Percentiles rank a stretch among this genome's conserved stretches.
These are phyloP conservation scores for Gallinago stenura DNA, from an alignment of 2,797 vertebrate species.

Conservation along the genomic window DNA sequence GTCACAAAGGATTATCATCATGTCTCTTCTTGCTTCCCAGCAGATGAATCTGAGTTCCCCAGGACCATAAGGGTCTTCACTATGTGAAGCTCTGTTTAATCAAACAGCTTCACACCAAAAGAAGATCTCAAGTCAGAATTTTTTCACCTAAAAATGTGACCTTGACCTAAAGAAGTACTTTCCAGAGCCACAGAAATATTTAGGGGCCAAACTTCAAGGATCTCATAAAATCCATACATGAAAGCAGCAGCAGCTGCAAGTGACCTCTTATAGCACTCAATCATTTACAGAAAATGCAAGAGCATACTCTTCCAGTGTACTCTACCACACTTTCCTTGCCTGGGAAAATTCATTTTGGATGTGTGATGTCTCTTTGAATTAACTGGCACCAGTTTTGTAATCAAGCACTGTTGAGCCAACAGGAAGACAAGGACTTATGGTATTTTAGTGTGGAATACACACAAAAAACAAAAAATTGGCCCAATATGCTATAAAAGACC, in stretches of 20 bases:
- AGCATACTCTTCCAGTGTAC: not conserved
- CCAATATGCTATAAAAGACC: not conserved
- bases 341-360: slow-evolving; percentile 10
- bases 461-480: not conserved
- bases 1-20: not conserved
- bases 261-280: not conserved
- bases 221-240: not conserved
- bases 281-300: not conserved
- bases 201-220: not conserved
- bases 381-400: slow-evolving; percentile 36
- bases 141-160: not conserved
- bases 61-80: not conserved
- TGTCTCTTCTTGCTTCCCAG: not conserved
- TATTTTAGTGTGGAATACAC: slow-evolving; percentile 11
- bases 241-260: not conserved
- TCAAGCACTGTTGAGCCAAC: slow-evolving; percentile 57
- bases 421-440: not conserved
- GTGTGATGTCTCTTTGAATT: slow-evolving; percentile 25
- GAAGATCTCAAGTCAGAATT: not conserved
- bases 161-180: not conserved
- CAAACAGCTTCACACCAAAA: not conserved
- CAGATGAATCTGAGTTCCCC: not conserved
- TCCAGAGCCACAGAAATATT: not conserved
- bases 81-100: not conserved
- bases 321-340: slow-evolving; percentile 4